phyloP scores from a whole-genome alignment of 2,797 vertebrate species.

The Perdix hodgsoniae region DNA sequence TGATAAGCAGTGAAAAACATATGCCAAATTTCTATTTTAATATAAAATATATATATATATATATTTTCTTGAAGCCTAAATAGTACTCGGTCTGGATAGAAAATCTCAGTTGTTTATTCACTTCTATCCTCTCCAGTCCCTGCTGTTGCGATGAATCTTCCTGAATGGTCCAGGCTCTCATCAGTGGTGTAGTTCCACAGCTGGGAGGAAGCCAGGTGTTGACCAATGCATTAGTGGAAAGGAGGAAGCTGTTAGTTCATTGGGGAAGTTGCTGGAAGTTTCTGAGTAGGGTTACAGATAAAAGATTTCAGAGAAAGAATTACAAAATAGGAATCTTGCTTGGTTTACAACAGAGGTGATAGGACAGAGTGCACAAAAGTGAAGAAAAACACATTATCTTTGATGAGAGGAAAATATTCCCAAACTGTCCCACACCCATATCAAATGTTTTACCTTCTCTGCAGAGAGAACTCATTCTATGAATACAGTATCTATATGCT shows the following conservation, averaged over 20 bases:
- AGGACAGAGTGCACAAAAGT: neutral
- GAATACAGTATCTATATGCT: neutral
- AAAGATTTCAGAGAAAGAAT: neutral
- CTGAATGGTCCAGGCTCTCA: neutral
- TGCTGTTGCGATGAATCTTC: neutral
- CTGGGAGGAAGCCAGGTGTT: neutral
- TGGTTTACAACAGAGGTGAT: neutral
- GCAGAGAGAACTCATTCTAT: neutral
- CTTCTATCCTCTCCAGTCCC: neutral
- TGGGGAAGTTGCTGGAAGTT: neutral
- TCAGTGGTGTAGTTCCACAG: neutral
- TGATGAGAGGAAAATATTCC: neutral
- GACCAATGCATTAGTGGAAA: fast-evolving
- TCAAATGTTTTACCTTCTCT: neutral
- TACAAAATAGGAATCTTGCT: neutral
- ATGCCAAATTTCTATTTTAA: slow-evolving; percentile 12
- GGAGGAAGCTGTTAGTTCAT: neutral
- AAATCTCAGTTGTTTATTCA: neutral
- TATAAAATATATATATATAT: too few relatives aligned
- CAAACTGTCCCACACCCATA: neutral
- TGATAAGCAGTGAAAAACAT: slow-evolving; percentile 28
- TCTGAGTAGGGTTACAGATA: neutral
- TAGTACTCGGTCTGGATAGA: neutral
- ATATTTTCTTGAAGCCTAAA: neutral
- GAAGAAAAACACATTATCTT: neutral